Evolutionary conservation across 2,888 invertebrate genomes (phyloP), one percentile per base, ranked within the genome.

Genomic region (Athalia cordata): DNA sequence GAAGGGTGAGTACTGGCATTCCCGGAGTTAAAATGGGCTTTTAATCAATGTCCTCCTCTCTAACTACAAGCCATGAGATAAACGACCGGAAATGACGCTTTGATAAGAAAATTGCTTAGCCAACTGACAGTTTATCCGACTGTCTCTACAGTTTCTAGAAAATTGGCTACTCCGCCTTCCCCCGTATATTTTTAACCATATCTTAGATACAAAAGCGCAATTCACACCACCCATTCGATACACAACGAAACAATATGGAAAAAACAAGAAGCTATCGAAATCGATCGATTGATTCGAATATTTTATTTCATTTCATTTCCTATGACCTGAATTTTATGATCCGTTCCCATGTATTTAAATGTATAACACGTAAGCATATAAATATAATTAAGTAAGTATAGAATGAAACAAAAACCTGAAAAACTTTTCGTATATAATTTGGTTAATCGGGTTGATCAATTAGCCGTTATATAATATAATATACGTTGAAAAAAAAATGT

Each of bases 21-120:
- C 83, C 82, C 84, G 81, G 84, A 88, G 84, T 87, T 87, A 86
- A 87, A 88, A 86, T 83, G 87, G 84, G 79, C 85, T 84, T 83
- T 87, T 87, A 87, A 87, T 87, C 87, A 87, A 87, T 86, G 87
- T 87, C 87, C 81, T 87, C 81, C 82, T 84, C 80, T 49, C 80
- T 81, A 81, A 85, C 84, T 86, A 87, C 86, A 85, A 85, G 85
- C 85, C 85, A 83, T 84, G 86, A 88, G 87, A 89, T 87, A 87
- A 87, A 89, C 86, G 88, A 87, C 88, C 87, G 88, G 87, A 89
- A 89, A 89, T 88, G 86, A 88, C 87, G 84, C 66, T 80, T 85
- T 83, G 88, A 89, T 89, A 89, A 89, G 87, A 87, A 87, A 88
- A 88, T 87, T 86, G 87, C 87, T 87, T 86, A 86, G 82, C 83